Conservation (phyloP, 1,140 invertebrate genomes). For the Drosophila nikananu region DNA sequence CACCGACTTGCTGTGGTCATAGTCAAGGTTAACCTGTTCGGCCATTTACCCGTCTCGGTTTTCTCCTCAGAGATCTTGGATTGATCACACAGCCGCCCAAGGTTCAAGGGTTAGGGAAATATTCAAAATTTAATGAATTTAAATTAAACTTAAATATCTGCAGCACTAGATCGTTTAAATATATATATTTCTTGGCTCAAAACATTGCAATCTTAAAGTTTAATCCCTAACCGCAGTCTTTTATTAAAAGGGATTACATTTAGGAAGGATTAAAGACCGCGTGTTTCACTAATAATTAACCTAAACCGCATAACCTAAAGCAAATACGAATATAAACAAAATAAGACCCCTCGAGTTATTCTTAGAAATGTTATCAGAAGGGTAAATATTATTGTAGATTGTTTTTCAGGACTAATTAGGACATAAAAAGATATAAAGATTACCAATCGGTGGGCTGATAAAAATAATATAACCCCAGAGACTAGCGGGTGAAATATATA, state of each 20-base stretch:
- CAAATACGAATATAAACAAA: not conserved
- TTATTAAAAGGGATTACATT: not conserved
- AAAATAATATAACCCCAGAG: not conserved
- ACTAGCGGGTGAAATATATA: not conserved
- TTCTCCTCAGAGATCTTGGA: slow-evolving; percentile 2
- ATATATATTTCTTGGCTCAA: not conserved
- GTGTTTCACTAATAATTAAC: too few relatives aligned
- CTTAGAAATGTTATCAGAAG: slow-evolving; percentile 15
- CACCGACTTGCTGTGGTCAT: slow-evolving; percentile 41
- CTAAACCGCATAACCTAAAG: not conserved
- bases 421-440: slow-evolving; percentile 48
- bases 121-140: not conserved
- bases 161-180: too few relatives aligned
- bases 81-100: not conserved
- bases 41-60: slow-evolving; percentile 30
- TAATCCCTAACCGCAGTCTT: not conserved
- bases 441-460: slow-evolving; percentile 28
- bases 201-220: not conserved
- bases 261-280: not conserved
- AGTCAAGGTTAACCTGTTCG: slow-evolving; percentile 64
- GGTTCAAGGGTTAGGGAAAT: not conserved
- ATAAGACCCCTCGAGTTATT: slow-evolving; percentile 9
- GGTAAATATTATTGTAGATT: slow-evolving; percentile 23
- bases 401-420: slow-evolving; percentile 20
- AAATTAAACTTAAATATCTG: not conserved